These are phyloP conservation scores for Chironomus riparius DNA, from an alignment of 2,888 invertebrate genomes.

Conservation along the genomic window DNA sequence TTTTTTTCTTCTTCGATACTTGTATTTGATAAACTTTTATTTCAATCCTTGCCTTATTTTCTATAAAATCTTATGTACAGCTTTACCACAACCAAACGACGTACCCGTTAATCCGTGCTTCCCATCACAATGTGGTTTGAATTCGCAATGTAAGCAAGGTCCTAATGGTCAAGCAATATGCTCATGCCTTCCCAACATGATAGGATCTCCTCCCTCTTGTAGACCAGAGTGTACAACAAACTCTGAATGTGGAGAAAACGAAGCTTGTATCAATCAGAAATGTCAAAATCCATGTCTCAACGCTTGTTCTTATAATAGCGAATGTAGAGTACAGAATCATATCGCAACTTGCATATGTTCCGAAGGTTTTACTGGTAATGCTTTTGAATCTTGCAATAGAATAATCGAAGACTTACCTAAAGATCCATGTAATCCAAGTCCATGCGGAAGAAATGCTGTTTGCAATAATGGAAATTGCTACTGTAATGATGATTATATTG, in stretches of 20 bases:
- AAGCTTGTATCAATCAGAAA: slow-evolving; percentile 66
- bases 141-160: slow-evolving; percentile 60
- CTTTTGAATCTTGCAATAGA: slow-evolving; percentile 48
- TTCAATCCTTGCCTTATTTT: too few species aligned
- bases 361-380: slow-evolving; percentile 54
- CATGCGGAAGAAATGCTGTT: slow-evolving; percentile 63
- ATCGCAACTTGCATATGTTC: slow-evolving; percentile 54
- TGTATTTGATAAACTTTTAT: too few species aligned
- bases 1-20: too few species aligned
- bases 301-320: slow-evolving; percentile 60
- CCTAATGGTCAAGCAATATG: slow-evolving; percentile 61
- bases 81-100: not conserved
- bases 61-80: slow-evolving; percentile 29
- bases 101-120: slow-evolving; percentile 51
- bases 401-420: slow-evolving; percentile 27
- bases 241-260: slow-evolving; percentile 61
- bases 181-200: slow-evolving; percentile 60
- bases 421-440: slow-evolving; percentile 59
- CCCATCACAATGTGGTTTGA: slow-evolving; percentile 66
- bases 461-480: slow-evolving; percentile 60
- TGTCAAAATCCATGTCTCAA: slow-evolving; percentile 69
- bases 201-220: slow-evolving; percentile 69
- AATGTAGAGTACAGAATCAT: slow-evolving; percentile 55
- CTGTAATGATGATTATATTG: slow-evolving; percentile 56
- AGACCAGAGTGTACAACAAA: slow-evolving; percentile 70